Conservation (phyloP, 2,797 vertebrate genomes). For the Denticeps clupeoides region DNA sequence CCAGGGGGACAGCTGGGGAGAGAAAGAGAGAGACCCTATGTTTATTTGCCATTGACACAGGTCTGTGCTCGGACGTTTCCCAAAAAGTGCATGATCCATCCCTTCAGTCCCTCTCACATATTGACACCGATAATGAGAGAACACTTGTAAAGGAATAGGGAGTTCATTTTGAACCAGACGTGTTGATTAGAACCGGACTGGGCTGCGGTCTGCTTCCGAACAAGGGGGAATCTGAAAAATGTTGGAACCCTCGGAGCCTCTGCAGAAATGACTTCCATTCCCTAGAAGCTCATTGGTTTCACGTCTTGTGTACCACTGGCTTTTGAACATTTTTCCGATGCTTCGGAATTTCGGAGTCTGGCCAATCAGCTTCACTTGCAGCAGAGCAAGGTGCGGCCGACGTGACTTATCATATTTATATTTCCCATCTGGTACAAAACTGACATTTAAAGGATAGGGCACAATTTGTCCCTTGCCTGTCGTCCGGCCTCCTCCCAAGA, state of each 20-base stretch:
- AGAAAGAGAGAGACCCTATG: conserved; percentile 3
- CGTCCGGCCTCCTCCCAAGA: not conserved
- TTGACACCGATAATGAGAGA: conserved; percentile 2
- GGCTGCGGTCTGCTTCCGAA: conserved; percentile 30
- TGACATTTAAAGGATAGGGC: conserved; percentile 15
- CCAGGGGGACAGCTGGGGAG: not conserved
- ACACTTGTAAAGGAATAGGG: conserved; percentile 9
- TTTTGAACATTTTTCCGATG: conserved; percentile 23
- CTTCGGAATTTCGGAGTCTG: conserved; percentile 16
- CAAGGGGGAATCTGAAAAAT: conserved; percentile 37
- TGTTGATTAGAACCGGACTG: conserved; percentile 25
- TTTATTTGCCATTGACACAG: not conserved
- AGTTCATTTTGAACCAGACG: conserved; percentile 11
- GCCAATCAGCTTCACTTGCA: conserved; percentile 9
- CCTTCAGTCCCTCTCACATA: conserved; percentile 5
- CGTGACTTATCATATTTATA: conserved; percentile 10
- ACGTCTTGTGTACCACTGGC: conserved; percentile 10
- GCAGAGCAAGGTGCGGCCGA: conserved; percentile 13
- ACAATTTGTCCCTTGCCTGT: conserved; percentile 1
- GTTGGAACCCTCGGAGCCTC: conserved; percentile 26
- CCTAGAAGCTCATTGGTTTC: conserved; percentile 23
- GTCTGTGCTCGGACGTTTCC: conserved; percentile 1
- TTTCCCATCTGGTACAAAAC: conserved; percentile 10
- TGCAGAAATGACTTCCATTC: conserved; percentile 29
- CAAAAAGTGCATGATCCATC: conserved; percentile 4